Conservation (phyloP, 2,888 invertebrate genomes). For the Lasius fuliginosus region DNA sequence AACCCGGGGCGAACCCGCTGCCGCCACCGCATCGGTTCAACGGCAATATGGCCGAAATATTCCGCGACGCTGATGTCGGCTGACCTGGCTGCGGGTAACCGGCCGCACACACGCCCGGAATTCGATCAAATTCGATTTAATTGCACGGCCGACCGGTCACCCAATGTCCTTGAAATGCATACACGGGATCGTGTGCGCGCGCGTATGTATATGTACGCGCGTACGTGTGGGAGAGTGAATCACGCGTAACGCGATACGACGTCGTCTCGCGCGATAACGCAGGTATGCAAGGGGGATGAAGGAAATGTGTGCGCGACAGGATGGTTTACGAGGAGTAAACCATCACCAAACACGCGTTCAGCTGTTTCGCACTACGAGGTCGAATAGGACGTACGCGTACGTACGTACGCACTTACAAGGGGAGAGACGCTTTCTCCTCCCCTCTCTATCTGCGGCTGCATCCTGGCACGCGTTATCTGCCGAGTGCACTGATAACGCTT, state of each 20-base stretch:
- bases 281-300: slow-evolving; percentile 66
- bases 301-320: slow-evolving; percentile 69
- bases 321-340: slow-evolving; percentile 78
- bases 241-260: slow-evolving; percentile 49
- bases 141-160: slow-evolving; percentile 36
- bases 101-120: slow-evolving; percentile 47
- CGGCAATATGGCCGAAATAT: slow-evolving; percentile 52
- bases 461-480: slow-evolving; percentile 76
- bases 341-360: too few species aligned
- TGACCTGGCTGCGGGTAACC: slow-evolving; percentile 48
- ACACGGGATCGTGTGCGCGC: neutral
- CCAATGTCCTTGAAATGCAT: slow-evolving; percentile 49
- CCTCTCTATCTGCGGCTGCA: slow-evolving; percentile 68
- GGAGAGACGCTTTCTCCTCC: neutral
- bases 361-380: slow-evolving; percentile 72
- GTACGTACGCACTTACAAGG: slow-evolving; percentile 8
- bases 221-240: slow-evolving; percentile 41
- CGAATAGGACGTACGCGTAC: slow-evolving; percentile 55
- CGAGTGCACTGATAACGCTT: slow-evolving; percentile 74
- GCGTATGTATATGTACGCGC: neutral
- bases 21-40: neutral
- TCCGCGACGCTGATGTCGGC: slow-evolving; percentile 49
- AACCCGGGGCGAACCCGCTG: neutral
- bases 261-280: slow-evolving; percentile 62
- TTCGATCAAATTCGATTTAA: slow-evolving; percentile 64